Percentiles rank a stretch among this genome's conserved stretches.
phyloP scores from a whole-genome alignment of 2,888 invertebrate species.

The Drosophila prolongata region DNA sequence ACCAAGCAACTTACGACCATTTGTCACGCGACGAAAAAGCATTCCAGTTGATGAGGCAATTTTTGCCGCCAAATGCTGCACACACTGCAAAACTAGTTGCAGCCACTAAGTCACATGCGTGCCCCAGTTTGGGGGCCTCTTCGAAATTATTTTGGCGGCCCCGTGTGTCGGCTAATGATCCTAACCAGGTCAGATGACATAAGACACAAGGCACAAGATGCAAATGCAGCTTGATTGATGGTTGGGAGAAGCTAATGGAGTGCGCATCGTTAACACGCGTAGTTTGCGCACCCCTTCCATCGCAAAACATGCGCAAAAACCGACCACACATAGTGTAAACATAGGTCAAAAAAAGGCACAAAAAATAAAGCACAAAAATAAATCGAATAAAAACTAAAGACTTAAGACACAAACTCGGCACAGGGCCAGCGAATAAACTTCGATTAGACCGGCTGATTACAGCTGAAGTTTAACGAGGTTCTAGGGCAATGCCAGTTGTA shows the following conservation, averaged over 20 bases:
- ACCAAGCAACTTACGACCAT: constrained; percentile 54
- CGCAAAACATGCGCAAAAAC: constrained; percentile 2
- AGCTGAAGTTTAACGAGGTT: constrained; percentile 12
- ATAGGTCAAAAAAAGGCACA: neutral
- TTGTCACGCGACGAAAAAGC: constrained; percentile 64
- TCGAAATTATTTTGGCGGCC: constrained; percentile 59
- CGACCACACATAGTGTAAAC: constrained; percentile 27
- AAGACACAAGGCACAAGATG: constrained; percentile 46
- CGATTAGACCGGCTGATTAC: neutral
- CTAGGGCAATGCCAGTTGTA: constrained; percentile 35
- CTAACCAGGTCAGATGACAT: constrained; percentile 46
- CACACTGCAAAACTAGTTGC: constrained; percentile 29
- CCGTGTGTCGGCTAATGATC: constrained; percentile 55
- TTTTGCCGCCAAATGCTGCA: constrained; percentile 20
- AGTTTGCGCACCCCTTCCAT: constrained; percentile 44
- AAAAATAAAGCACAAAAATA: neutral
- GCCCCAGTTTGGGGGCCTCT: constrained; percentile 53
- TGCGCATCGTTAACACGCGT: constrained; percentile 56
- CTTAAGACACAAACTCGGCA: constrained; percentile 58
- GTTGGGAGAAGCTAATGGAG: constrained; percentile 43
- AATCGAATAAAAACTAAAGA: constrained; percentile 55
- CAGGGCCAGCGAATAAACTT: constrained; percentile 22
- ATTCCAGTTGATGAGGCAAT: constrained; percentile 20
- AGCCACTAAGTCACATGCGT: constrained; percentile 49
- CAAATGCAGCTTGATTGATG: constrained; percentile 75